Evolutionary conservation across 92 coral and sea anemone genomes (phyloP).

Genomic region (Umimayanthus kanabou): DNA sequence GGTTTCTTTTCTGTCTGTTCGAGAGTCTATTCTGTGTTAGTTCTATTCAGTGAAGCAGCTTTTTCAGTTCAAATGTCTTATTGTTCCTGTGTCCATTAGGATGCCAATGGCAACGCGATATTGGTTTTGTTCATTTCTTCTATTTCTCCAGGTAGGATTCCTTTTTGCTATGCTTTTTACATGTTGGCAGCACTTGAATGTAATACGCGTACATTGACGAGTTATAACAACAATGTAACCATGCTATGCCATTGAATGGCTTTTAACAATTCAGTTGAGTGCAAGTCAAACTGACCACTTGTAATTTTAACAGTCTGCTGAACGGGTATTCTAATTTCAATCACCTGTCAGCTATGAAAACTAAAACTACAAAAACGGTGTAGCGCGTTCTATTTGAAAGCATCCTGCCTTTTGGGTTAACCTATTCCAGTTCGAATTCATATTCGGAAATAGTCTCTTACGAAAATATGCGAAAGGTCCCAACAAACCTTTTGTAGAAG

Average conservation of each 20-base stretch:
- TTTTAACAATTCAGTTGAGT: background rate
- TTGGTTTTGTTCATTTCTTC: background rate
- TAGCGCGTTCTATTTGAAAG: background rate
- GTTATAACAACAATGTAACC: background rate
- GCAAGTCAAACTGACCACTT: conserved; percentile 16
- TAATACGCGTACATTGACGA: background rate
- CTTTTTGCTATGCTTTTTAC: background rate
- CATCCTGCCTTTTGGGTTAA: background rate
- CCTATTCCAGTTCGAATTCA: background rate
- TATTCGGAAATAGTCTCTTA: background rate
- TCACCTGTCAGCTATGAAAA: background rate
- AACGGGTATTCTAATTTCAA: background rate
- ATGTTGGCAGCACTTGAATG: background rate
- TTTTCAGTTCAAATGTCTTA: background rate
- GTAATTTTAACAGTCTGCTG: background rate
- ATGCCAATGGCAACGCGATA: background rate
- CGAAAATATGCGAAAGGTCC: background rate
- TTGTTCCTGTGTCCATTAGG: background rate
- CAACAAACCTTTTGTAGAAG: background rate
- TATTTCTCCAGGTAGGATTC: background rate
- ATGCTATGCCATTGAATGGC: background rate
- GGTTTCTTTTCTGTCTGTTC: conserved; percentile 4
- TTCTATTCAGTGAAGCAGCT: conserved; percentile 15
- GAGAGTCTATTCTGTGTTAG: conserved; percentile 1
- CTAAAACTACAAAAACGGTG: background rate